A percentile compares a stretch with the other conserved stretches of the same genome.
Evolutionary conservation across 2,113 vertebrate species (phyloP).

Genomic region (Corythaixoides concolor): DNA sequence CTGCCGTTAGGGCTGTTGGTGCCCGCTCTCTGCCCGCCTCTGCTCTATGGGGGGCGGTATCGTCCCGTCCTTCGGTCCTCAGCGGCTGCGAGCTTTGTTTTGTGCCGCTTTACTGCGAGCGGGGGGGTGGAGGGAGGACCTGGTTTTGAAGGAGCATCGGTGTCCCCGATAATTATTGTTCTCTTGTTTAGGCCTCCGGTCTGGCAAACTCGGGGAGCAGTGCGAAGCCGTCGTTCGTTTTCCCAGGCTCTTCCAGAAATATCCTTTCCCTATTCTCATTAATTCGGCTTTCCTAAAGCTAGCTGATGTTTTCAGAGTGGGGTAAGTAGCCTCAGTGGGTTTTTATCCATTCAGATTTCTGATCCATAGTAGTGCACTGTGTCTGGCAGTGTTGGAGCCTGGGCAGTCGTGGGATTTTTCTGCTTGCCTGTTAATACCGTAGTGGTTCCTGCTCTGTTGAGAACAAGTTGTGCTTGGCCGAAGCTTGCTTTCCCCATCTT

Average conservation of each 20-base stretch:
- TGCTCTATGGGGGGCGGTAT: neutral
- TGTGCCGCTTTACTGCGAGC: fast-evolving
- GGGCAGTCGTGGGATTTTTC: neutral
- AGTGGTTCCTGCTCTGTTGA: fast-evolving
- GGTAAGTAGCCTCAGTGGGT: constrained; percentile 69
- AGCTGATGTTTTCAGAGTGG: constrained; percentile 95
- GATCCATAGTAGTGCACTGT: fast-evolving
- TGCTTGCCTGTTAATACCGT: fast-evolving
- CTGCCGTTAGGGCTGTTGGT: neutral
- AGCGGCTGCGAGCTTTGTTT: too few relatives aligned
- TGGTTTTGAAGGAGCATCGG: fast-evolving
- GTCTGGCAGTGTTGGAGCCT: neutral
- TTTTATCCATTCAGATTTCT: fast-evolving
- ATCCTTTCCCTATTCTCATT: constrained; percentile 97
- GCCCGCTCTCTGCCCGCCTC: too few relatives aligned
- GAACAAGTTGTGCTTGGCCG: fast-evolving
- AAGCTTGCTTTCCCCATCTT: fast-evolving
- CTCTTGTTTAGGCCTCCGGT: constrained; percentile 82
- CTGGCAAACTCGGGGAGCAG: constrained; percentile 94
- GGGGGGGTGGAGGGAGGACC: fast-evolving
- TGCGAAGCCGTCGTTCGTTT: constrained; percentile 98
- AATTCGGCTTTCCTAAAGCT: constrained; percentile 97
- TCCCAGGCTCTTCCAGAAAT: constrained; percentile 97
- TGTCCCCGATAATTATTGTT: fast-evolving
- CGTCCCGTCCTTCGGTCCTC: too few relatives aligned